Conservation (phyloP, 2,113 vertebrate genomes). For the Neogale vison region DNA sequence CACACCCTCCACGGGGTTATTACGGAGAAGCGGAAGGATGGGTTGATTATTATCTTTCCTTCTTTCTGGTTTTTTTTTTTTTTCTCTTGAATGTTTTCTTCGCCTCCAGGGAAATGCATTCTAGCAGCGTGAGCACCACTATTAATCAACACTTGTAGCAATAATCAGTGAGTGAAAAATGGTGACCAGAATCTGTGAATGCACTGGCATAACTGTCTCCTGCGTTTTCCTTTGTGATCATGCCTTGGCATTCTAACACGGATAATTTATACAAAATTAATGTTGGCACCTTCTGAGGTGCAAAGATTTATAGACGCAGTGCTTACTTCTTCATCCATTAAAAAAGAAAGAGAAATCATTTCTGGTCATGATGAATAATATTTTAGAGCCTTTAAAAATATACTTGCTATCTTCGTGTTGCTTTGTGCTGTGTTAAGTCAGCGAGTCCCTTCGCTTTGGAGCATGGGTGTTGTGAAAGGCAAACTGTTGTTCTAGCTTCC, state of each 20-base stretch:
- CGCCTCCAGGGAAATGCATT: slow-evolving; percentile 84
- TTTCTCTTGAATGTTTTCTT: slow-evolving; percentile 82
- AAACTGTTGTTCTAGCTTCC: slow-evolving; percentile 23
- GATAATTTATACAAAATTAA: slow-evolving; percentile 82
- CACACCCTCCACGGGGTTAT: slow-evolving; percentile 73
- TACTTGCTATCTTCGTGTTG: slow-evolving; percentile 3
- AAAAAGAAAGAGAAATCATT: slow-evolving; percentile 64
- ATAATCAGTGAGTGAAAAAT: slow-evolving; percentile 87
- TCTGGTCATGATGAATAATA: slow-evolving; percentile 71
- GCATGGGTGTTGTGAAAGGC: not conserved
- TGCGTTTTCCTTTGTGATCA: slow-evolving; percentile 78
- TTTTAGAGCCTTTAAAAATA: slow-evolving; percentile 75
- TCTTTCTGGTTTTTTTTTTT: slow-evolving; percentile 63
- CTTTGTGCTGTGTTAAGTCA: slow-evolving; percentile 52
- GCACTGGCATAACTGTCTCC: slow-evolving; percentile 74
- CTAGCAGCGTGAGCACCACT: slow-evolving; percentile 84
- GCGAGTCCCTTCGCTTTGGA: not conserved
- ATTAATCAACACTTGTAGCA: slow-evolving; percentile 88
- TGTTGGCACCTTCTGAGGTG: slow-evolving; percentile 80
- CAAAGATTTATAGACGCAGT: slow-evolving; percentile 76
- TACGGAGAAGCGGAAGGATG: slow-evolving; percentile 72
- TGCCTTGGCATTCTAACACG: slow-evolving; percentile 79
- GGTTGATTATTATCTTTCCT: slow-evolving; percentile 82
- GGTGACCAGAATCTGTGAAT: slow-evolving; percentile 83
- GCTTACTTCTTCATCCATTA: slow-evolving; percentile 70